These are phyloP conservation scores for Picus viridis DNA, from an alignment of 2,797 vertebrate genomes.

Conservation along the genomic window DNA sequence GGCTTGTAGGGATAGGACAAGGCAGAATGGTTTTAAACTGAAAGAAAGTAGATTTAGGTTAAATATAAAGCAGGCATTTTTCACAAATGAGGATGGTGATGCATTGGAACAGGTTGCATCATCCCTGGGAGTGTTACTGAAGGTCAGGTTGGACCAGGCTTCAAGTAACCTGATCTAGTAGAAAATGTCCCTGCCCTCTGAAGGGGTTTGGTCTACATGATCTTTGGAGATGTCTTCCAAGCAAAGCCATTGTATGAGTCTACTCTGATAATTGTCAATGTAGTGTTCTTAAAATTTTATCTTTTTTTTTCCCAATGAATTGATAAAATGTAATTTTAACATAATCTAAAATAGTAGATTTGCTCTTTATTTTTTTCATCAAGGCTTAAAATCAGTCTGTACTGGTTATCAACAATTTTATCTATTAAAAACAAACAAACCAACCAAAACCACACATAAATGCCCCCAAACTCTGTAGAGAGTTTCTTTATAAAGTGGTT, in stretches of 20 bases:
- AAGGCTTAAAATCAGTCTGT: neutral
- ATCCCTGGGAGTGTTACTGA: neutral
- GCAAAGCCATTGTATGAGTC: neutral
- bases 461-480: fast-evolving
- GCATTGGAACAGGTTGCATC: neutral
- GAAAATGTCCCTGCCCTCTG: neutral
- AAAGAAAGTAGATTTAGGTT: neutral
- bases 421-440: neutral
- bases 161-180: neutral
- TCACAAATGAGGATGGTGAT: neutral
- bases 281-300: neutral
- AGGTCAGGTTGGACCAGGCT: neutral
- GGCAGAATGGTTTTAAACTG: neutral
- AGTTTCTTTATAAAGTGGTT: neutral
- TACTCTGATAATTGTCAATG: neutral
- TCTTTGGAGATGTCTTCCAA: neutral
- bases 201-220: neutral
- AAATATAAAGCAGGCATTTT: neutral
- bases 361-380: neutral
- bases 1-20: neutral
- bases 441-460: neutral
- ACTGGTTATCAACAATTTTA: neutral
- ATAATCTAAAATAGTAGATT: neutral
- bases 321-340: neutral
- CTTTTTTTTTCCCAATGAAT: neutral